Evolutionary conservation across 2,113 vertebrate species (phyloP).

Genomic region (Maccullochella peelii): DNA sequence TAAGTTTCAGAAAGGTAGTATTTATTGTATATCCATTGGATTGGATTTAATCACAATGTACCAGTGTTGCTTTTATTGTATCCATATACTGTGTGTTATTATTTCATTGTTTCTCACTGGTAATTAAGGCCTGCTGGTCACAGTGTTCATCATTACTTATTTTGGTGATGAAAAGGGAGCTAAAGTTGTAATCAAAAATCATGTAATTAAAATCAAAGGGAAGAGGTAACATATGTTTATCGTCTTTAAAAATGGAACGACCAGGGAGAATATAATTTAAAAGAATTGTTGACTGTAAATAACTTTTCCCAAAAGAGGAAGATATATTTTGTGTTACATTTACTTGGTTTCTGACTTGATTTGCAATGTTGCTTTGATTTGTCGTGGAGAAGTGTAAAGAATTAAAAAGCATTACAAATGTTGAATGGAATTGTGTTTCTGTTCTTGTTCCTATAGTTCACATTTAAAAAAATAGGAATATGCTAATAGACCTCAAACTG

Average conservation of each 20-base stretch:
- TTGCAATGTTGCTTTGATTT: slow-evolving; percentile 5
- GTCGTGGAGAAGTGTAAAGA: slow-evolving; percentile 16
- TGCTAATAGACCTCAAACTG: not conserved
- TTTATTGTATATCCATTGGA: not conserved
- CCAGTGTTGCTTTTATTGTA: slow-evolving; percentile 3
- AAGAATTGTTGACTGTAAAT: slow-evolving; percentile 18
- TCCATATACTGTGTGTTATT: not conserved
- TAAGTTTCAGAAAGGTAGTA: not conserved
- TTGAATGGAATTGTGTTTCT: not conserved
- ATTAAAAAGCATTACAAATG: not conserved
- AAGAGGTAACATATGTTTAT: not conserved
- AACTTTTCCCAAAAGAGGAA: not conserved
- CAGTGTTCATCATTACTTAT: not conserved
- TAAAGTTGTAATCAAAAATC: not conserved
- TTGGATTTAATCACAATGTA: not conserved
- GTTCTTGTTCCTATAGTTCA: not conserved
- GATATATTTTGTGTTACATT: slow-evolving; percentile 1
- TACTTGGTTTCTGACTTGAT: slow-evolving; percentile 12
- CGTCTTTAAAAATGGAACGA: not conserved
- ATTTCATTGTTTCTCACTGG: not conserved
- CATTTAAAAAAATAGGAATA: not conserved
- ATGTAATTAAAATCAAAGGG: not conserved
- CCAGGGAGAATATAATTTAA: not conserved
- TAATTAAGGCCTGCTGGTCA: not conserved
- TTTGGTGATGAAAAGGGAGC: not conserved